Evolutionary conservation across 2,888 invertebrate species (phyloP).

Genomic region (Callimorpha dominula): DNA sequence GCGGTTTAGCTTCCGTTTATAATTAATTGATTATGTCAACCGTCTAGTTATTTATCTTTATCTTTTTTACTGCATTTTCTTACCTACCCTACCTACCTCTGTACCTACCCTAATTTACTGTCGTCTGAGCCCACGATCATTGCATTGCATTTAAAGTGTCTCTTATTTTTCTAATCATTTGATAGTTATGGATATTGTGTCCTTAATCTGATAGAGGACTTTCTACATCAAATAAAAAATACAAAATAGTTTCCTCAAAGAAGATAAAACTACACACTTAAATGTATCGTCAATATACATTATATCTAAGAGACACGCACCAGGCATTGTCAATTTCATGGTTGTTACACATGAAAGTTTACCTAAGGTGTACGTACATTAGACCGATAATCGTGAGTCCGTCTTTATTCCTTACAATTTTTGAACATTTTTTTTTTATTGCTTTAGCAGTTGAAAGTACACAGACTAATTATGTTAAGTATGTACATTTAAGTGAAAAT

Average conservation of each 20-base stretch:
- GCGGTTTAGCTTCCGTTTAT: too few species aligned
- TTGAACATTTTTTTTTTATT: not conserved
- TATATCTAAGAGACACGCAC: constrained; percentile 12
- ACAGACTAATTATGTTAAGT: not conserved
- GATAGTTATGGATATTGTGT: too few species aligned
- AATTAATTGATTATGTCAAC: too few species aligned
- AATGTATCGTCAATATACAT: not conserved
- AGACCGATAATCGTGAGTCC: constrained; percentile 29
- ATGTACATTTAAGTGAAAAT: not conserved
- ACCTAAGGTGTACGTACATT: constrained; percentile 44
- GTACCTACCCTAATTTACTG: too few species aligned
- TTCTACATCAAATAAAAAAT: not conserved
- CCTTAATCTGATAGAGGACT: too few species aligned
- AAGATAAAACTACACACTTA: not conserved
- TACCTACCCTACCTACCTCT: too few species aligned
- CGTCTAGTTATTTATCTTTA: too few species aligned
- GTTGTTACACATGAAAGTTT: constrained; percentile 28
- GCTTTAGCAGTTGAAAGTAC: not conserved
- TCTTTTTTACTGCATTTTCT: too few species aligned
- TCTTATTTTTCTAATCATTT: too few species aligned
- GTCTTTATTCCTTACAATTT: constrained; percentile 62
- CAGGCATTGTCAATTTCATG: constrained; percentile 43
- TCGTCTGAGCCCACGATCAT: too few species aligned
- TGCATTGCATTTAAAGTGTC: too few species aligned
- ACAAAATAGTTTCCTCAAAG: not conserved